phyloP scores from a whole-genome alignment of 2,113 vertebrate species.

The Hepsetus odoe region DNA sequence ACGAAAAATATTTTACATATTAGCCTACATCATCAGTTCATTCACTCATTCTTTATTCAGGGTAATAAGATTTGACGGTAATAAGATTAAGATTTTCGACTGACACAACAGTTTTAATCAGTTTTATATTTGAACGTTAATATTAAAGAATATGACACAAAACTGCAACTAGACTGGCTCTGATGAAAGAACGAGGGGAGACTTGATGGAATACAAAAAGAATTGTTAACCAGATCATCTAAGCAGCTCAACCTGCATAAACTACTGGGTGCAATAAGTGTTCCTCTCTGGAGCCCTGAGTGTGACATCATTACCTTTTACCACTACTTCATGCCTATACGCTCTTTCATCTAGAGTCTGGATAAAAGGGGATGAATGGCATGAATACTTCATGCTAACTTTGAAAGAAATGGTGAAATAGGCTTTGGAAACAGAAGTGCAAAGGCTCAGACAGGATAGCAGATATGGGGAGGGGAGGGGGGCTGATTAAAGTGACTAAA shows the following conservation, averaged over 20 bases:
- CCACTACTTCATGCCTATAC: neutral
- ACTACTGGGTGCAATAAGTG: conserved; percentile 32
- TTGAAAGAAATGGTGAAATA: neutral
- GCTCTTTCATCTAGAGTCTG: conserved; percentile 29
- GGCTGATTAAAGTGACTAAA: neutral
- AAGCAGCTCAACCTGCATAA: conserved; percentile 40
- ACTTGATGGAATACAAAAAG: conserved; percentile 40
- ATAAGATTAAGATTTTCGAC: too few species aligned
- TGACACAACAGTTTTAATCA: too few species aligned
- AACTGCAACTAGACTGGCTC: neutral
- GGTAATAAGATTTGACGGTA: too few species aligned
- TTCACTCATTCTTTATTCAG: too few species aligned
- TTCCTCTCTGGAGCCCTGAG: conserved; percentile 38
- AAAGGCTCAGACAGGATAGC: conserved; percentile 1
- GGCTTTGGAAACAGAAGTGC: conserved; percentile 11
- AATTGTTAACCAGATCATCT: conserved; percentile 35
- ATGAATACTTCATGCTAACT: conserved; percentile 15
- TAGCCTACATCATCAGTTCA: too few species aligned
- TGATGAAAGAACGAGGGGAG: neutral
- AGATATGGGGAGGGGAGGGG: neutral
- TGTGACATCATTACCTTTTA: conserved; percentile 42
- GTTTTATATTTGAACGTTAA: neutral
- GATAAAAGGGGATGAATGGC: conserved; percentile 27
- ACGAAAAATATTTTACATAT: too few species aligned
- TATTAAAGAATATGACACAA: neutral